These are phyloP conservation scores for Dendrocopos noguchii DNA, from an alignment of 2,113 vertebrate species.

Conservation along the genomic window DNA sequence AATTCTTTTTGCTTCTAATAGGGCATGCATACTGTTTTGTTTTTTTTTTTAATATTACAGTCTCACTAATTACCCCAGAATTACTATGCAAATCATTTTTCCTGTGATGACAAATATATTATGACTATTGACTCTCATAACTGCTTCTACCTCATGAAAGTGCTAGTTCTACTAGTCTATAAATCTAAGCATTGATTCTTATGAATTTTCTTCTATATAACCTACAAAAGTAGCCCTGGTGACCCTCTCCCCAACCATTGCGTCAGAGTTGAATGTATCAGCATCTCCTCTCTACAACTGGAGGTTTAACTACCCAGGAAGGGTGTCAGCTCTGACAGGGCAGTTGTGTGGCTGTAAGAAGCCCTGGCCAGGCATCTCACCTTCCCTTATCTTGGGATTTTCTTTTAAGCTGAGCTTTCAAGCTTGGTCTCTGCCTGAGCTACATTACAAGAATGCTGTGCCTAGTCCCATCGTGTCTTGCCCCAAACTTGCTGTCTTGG, in stretches of 20 bases:
- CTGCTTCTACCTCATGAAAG: background rate
- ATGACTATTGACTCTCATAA: background rate
- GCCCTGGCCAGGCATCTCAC: background rate
- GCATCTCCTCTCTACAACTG: rapidly evolving
- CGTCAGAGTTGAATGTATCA: background rate
- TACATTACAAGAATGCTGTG: rapidly evolving
- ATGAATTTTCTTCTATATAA: background rate
- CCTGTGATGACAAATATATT: background rate
- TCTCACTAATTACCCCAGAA: background rate
- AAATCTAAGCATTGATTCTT: background rate
- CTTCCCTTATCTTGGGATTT: background rate
- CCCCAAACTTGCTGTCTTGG: background rate
- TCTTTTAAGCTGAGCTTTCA: rapidly evolving
- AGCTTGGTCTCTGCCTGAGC: background rate
- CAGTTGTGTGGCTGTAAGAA: background rate
- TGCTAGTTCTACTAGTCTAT: background rate
- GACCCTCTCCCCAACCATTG: background rate
- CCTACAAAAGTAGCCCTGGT: background rate
- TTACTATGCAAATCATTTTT: background rate
- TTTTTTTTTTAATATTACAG: background rate
- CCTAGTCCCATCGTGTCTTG: background rate
- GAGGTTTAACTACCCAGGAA: background rate
- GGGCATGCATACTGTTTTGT: rapidly evolving
- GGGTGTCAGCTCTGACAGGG: rapidly evolving
- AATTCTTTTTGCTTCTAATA: background rate